Evolutionary conservation across 2,888 invertebrate species (phyloP), one percentile per base, ranked within the genome.

Genomic region (Drosophila recens): DNA sequence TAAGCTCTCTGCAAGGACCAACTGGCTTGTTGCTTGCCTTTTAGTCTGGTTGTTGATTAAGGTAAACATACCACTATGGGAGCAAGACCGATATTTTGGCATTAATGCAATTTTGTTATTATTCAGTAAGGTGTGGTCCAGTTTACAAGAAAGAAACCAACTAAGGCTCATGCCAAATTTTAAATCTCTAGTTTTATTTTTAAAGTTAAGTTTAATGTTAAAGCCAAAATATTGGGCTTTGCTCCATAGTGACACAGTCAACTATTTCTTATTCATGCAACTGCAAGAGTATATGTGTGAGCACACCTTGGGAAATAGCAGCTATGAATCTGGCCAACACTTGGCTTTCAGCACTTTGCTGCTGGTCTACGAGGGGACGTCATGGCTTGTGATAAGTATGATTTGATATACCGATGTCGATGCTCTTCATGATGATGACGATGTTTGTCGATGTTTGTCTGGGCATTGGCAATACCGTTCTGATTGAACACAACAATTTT

Each of bases 401-500:
- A 54, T 42, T 53, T 66, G 68, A 51, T 71, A 51, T 71, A 67
- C n/a, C 54, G 52, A 57, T 67, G 72, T 27, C 42, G 58, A 13
- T 15, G 57, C 48, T 49, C 56, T 64, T 56, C 38, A 57, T 57
- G 76, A 42, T 58, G 66, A 42, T 58, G 63, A 20, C 20, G 56
- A 46, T 73, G 71, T 73, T 67, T 69, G 69, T 52, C 27, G 56
- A 46, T 73, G 71, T 73, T 67, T 69, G 69, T 51, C 59, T 67
- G 74, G 69, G 80, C 73, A 68, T 72, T 71, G 54, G 78, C 59
- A 69, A 68, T 75, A 59, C 51, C 72, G 46, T 63, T 80, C 76
- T 84, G 89, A 84, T 84, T 84, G 89, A 84, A 80, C 89, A 88
- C 87, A 88, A 86, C 81, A 86, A 80, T 86, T 88, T 88, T 83